Evolutionary conservation across 2,888 invertebrate species (phyloP).

Genomic region (Rhyacophila evoluta): DNA sequence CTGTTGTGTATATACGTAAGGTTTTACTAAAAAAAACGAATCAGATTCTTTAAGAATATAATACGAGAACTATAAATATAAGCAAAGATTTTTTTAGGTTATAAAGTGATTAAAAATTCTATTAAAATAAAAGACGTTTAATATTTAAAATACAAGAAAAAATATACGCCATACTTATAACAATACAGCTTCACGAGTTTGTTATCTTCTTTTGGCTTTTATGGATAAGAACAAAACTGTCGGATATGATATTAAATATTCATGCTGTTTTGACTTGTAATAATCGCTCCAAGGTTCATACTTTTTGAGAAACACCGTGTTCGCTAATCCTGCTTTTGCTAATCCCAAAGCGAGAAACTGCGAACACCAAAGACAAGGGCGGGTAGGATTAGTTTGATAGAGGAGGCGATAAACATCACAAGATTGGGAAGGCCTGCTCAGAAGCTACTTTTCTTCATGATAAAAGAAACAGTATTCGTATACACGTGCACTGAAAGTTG

Average conservation of each 20-base stretch:
- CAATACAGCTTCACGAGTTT: too few species aligned
- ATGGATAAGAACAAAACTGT: neutral
- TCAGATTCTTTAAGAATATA: too few species aligned
- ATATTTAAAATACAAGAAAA: too few species aligned
- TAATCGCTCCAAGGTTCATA: neutral
- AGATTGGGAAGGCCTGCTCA: neutral
- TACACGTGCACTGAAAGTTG: neutral
- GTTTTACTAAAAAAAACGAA: too few species aligned
- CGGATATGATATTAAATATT: neutral
- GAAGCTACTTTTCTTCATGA: neutral
- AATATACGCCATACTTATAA: too few species aligned
- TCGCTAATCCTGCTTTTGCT: neutral
- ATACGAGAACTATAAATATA: too few species aligned
- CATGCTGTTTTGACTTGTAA: neutral
- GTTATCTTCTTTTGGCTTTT: too few species aligned
- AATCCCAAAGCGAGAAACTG: conserved; percentile 3
- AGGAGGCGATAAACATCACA: conserved; percentile 12
- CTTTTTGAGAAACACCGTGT: neutral
- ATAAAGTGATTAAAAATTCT: too few species aligned
- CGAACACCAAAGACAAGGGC: neutral
- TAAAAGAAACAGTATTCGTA: neutral
- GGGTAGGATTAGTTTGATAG: neutral
- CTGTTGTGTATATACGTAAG: too few species aligned
- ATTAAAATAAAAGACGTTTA: too few species aligned
- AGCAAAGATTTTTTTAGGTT: too few species aligned